Conservation (phyloP, 2,888 invertebrate genomes). For the Parnassius glacialis region DNA sequence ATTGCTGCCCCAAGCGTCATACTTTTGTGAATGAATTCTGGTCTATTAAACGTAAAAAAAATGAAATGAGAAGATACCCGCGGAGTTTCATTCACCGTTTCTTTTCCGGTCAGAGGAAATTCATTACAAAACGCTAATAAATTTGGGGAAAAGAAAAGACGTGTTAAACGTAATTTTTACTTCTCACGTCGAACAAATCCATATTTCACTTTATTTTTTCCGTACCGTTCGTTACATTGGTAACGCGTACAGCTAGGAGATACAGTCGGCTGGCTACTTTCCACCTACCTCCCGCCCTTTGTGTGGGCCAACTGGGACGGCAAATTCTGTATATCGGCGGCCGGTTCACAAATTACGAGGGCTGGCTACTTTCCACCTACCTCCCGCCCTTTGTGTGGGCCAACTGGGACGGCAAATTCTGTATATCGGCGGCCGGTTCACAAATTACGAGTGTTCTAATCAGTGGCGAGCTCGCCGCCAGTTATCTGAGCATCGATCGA, state of each 20-base stretch:
- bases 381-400: slow-evolving; percentile 37
- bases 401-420: slow-evolving; percentile 48
- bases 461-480: neutral
- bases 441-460: slow-evolving; percentile 29
- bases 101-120: too few species aligned
- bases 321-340: slow-evolving; percentile 51
- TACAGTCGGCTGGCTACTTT: slow-evolving; percentile 55
- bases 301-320: slow-evolving; percentile 38
- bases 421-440: slow-evolving; percentile 41
- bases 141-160: too few species aligned
- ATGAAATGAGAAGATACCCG: too few species aligned
- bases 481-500: slow-evolving; percentile 1
- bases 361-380: slow-evolving; percentile 50
- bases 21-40: too few species aligned
- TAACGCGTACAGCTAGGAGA: slow-evolving; percentile 40
- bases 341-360: slow-evolving; percentile 33
- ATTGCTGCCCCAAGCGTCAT: too few species aligned
- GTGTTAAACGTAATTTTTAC: too few species aligned
- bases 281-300: slow-evolving; percentile 42
- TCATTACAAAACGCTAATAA: too few species aligned
- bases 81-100: too few species aligned
- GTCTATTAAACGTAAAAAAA: too few species aligned
- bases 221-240: slow-evolving; percentile 7
- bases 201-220: neutral
- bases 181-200: too few species aligned